phyloP scores from a whole-genome alignment of 2,113 vertebrate genomes.

The Gobiocypris rarus region DNA sequence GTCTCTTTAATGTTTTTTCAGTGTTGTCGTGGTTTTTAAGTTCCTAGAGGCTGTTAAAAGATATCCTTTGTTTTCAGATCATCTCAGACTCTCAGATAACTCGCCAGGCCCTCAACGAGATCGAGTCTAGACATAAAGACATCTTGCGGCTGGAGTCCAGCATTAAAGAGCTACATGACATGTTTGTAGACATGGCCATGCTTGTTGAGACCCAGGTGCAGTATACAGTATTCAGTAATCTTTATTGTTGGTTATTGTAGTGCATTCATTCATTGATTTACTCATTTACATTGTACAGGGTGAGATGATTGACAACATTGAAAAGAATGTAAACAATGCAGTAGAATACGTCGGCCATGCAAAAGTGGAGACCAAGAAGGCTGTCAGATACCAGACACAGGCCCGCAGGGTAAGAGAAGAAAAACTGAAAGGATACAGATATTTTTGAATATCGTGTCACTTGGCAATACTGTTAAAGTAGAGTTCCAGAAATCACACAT shows the following conservation, averaged over 20 bases:
- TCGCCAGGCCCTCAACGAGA: constrained; percentile 90
- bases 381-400: constrained; percentile 89
- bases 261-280: neutral
- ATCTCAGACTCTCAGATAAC: constrained; percentile 95
- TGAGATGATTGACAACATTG: constrained; percentile 95
- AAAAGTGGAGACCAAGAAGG: constrained; percentile 94
- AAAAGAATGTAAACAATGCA: constrained; percentile 87
- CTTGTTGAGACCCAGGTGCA: constrained; percentile 93
- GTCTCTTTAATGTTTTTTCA: neutral
- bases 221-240: neutral
- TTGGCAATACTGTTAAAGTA: too few relatives aligned
- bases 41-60: neutral
- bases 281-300: constrained; percentile 75
- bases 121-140: constrained; percentile 93
- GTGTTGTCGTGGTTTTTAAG: neutral
- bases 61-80: constrained; percentile 77
- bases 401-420: constrained; percentile 84
- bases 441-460: too few relatives aligned
- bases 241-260: neutral
- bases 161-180: constrained; percentile 89
- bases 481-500: too few relatives aligned
- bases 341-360: constrained; percentile 85
- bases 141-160: constrained; percentile 93
- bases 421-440: too few relatives aligned
- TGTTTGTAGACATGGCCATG: constrained; percentile 97